Evolutionary conservation across 2,113 vertebrate genomes (phyloP).

Genomic region (Alexandromys fortis): DNA sequence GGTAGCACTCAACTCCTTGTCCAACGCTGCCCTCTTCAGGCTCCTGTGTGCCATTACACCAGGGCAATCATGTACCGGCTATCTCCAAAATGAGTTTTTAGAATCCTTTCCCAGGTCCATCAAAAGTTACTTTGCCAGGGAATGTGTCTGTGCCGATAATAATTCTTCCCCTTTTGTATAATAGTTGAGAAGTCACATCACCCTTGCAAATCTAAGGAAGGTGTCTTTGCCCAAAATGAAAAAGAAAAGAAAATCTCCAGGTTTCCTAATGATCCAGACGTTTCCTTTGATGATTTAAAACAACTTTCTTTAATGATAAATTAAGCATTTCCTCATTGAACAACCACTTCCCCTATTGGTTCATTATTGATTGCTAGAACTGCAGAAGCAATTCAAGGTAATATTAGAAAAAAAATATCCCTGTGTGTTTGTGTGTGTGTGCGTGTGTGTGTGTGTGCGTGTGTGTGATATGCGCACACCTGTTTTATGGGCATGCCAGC

Average conservation of each 20-base stretch:
- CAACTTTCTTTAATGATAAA: background rate
- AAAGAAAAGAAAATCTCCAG: background rate
- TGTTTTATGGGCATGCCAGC: no score
- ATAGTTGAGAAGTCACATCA: background rate
- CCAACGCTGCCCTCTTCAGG: slow-evolving; percentile 75
- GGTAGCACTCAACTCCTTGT: slow-evolving; percentile 27
- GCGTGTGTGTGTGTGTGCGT: no score
- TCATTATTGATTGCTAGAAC: background rate
- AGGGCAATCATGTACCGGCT: background rate
- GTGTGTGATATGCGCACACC: background rate
- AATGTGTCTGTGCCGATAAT: background rate
- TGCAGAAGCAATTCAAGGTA: slow-evolving; percentile 7
- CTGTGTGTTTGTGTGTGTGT: background rate
- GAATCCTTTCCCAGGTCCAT: background rate
- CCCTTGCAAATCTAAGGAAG: background rate
- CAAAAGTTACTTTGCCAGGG: background rate
- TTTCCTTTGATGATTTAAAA: slow-evolving; percentile 35
- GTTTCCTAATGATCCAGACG: background rate
- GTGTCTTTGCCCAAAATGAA: background rate
- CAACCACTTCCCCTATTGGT: background rate
- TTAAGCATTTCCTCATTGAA: background rate
- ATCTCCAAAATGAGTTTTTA: background rate
- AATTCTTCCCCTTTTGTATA: background rate
- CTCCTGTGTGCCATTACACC: background rate
- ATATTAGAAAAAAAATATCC: background rate